These are phyloP conservation scores for Cyprinus carpio DNA, from an alignment of 2,113 vertebrate genomes.

Conservation along the genomic window DNA sequence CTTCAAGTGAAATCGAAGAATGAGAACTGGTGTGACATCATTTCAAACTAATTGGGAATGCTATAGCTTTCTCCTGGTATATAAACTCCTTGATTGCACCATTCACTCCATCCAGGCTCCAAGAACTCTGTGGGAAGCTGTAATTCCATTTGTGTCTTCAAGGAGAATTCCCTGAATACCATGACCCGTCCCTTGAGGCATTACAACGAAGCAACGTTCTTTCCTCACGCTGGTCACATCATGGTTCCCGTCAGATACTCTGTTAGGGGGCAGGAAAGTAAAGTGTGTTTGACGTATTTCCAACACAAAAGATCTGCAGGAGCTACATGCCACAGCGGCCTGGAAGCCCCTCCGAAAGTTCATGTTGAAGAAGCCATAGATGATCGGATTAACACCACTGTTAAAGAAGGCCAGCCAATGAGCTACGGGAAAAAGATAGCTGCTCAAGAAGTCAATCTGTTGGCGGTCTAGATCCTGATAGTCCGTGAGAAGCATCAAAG, in stretches of 20 bases:
- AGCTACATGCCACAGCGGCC: slow-evolving; percentile 47
- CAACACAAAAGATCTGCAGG: neutral
- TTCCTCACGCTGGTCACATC: neutral
- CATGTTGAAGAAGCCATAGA: slow-evolving; percentile 65
- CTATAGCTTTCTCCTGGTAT: neutral
- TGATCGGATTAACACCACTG: slow-evolving; percentile 63
- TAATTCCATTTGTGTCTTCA: slow-evolving; percentile 46
- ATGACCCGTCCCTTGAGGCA: neutral
- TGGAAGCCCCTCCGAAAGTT: too few relatives aligned
- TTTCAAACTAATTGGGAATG: neutral
- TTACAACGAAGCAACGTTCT: neutral
- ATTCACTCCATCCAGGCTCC: slow-evolving; percentile 61
- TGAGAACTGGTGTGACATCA: neutral
- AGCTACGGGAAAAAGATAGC: slow-evolving; percentile 62
- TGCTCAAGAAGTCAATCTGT: slow-evolving; percentile 62
- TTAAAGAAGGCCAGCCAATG: slow-evolving; percentile 66
- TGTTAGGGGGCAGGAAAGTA: slow-evolving; percentile 45
- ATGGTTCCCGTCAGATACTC: too few relatives aligned
- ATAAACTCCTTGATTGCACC: neutral
- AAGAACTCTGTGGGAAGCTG: slow-evolving; percentile 39
- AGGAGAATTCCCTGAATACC: slow-evolving; percentile 48
- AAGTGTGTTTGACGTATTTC: neutral
- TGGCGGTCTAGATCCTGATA: slow-evolving; percentile 58
- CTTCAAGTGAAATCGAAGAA: neutral
- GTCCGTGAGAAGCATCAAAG: slow-evolving; percentile 62